Conservation (phyloP, 2,113 vertebrate species). For the Ictidomys tridecemlineatus region DNA sequence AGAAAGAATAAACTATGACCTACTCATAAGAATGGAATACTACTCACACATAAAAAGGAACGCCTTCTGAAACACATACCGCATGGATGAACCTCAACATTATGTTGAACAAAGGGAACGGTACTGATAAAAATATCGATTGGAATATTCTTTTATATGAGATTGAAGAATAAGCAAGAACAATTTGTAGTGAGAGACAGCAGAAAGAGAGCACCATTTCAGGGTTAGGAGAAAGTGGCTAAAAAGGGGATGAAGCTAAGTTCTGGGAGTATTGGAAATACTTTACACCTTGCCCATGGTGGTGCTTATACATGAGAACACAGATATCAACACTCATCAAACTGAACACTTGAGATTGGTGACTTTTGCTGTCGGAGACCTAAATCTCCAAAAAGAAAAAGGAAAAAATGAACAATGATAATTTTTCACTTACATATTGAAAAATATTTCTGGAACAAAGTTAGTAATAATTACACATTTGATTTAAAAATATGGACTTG, state of each 20-base stretch:
- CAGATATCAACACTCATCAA: background rate
- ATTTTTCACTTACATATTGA: constrained; percentile 37
- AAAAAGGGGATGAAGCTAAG: background rate
- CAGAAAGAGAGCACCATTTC: background rate
- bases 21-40: background rate
- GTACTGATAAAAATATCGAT: background rate
- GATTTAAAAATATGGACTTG: background rate
- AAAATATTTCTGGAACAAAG: constrained; percentile 5
- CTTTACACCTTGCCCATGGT: background rate
- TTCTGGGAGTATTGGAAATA: background rate
- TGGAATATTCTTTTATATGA: background rate
- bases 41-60: background rate
- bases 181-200: background rate
- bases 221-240: background rate
- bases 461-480: background rate
- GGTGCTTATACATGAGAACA: background rate
- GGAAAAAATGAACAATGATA: background rate
- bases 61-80: background rate
- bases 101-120: background rate
- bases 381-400: background rate
- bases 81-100: background rate
- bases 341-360: background rate
- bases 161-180: background rate
- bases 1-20: background rate
- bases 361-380: constrained; percentile 27